These are phyloP conservation scores for Bombycilla garrulus DNA, from an alignment of 2,113 vertebrate species.

Conservation along the genomic window DNA sequence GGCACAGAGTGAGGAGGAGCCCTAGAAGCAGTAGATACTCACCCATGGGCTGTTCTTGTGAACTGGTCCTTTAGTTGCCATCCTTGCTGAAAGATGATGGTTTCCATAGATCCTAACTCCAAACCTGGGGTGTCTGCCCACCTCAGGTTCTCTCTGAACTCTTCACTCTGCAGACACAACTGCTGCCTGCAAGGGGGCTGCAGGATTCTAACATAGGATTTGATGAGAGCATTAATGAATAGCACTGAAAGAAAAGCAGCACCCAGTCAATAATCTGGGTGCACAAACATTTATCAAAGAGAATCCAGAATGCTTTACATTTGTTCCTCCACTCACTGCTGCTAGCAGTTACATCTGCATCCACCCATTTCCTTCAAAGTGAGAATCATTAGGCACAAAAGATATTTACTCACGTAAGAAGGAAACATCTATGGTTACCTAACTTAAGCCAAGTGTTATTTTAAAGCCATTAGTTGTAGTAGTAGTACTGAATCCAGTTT, in stretches of 20 bases:
- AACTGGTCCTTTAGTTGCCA: neutral
- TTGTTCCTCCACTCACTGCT: neutral
- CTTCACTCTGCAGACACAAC: neutral
- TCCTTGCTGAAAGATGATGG: neutral
- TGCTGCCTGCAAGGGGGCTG: neutral
- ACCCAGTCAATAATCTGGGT: neutral
- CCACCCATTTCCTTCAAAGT: neutral
- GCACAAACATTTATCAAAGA: neutral
- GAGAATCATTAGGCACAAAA: neutral
- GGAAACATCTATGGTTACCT: neutral
- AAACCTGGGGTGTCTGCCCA: neutral
- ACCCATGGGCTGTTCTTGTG: neutral
- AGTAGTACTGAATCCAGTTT: neutral
- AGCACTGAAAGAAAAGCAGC: neutral
- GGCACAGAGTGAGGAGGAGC: neutral
- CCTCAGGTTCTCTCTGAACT: neutral
- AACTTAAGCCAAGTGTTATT: neutral
- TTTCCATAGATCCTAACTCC: neutral
- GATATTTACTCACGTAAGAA: neutral
- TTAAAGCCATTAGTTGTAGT: neutral
- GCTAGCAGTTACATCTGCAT: conserved; percentile 21
- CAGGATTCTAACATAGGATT: neutral
- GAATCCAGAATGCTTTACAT: neutral
- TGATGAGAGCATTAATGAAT: neutral
- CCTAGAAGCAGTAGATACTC: too few relatives aligned